Evolutionary conservation across 2,113 vertebrate species (phyloP).

Genomic region (Cottus gobio): DNA sequence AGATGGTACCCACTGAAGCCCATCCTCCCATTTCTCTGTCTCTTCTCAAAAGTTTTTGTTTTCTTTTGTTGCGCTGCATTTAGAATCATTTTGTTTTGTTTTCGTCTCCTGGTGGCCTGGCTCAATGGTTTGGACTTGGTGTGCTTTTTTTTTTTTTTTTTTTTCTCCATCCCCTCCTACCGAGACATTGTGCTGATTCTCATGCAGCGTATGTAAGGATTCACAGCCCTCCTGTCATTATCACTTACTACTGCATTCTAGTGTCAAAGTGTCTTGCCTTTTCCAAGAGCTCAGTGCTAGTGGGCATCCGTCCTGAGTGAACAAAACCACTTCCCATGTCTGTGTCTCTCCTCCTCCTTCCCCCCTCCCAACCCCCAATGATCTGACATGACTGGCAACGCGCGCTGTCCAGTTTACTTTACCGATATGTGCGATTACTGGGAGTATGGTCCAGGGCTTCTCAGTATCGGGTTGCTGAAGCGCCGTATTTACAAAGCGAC

Average conservation of each 20-base stretch:
- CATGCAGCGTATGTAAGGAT: slow-evolving; percentile 24
- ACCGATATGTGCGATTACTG: background rate
- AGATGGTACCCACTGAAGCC: slow-evolving; percentile 56
- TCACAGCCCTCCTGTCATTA: background rate
- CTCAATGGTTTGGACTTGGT: slow-evolving; percentile 80
- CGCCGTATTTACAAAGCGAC: slow-evolving; percentile 44
- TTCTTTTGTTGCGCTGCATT: slow-evolving; percentile 64
- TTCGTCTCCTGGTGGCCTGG: slow-evolving; percentile 78
- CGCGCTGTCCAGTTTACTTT: background rate
- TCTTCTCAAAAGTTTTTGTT: slow-evolving; percentile 62
- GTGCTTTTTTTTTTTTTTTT: slow-evolving; percentile 60
- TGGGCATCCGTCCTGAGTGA: slow-evolving; percentile 66
- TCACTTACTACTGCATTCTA: background rate
- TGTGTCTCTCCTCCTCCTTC: background rate
- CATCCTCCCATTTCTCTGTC: slow-evolving; percentile 57
- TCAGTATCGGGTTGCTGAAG: slow-evolving; percentile 17
- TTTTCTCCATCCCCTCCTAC: background rate
- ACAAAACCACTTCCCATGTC: slow-evolving; percentile 16
- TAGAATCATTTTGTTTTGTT: slow-evolving; percentile 43
- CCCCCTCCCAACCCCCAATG: background rate
- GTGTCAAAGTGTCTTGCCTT: slow-evolving; percentile 18
- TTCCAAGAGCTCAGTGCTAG: slow-evolving; percentile 31
- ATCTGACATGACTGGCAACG: background rate
- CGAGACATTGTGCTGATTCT: slow-evolving; percentile 40
- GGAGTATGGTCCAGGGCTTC: background rate